Conservation (phyloP, 1,140 invertebrate species). For the Yoshiicerus persimilis region DNA sequence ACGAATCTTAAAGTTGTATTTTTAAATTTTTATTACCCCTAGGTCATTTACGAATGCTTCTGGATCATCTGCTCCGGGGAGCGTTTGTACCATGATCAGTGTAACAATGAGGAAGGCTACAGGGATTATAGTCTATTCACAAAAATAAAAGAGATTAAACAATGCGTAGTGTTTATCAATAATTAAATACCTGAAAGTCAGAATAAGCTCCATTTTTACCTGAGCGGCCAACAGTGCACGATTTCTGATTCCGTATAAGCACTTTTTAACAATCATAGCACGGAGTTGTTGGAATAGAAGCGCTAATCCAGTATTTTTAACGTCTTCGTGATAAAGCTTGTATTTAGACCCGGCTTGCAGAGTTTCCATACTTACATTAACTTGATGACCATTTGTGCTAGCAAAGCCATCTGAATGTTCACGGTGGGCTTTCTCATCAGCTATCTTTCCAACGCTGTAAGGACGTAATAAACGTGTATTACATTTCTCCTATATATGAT, state of each 20-base stretch:
- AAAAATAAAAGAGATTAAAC: not conserved
- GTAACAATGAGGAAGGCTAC: slow-evolving; percentile 43
- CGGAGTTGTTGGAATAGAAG: slow-evolving; percentile 50
- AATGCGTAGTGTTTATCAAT: not conserved
- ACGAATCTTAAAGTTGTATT: too few relatives aligned
- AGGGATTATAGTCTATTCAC: slow-evolving; percentile 39
- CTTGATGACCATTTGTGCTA: not conserved
- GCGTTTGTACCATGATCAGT: slow-evolving; percentile 42
- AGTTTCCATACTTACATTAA: slow-evolving; percentile 33
- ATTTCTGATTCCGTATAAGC: slow-evolving; percentile 52
- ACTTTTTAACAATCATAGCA: slow-evolving; percentile 55
- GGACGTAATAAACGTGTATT: not conserved
- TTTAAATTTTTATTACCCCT: not conserved
- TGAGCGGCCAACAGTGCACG: slow-evolving; percentile 50
- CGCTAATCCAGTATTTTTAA: slow-evolving; percentile 48
- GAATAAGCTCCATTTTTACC: slow-evolving; percentile 15
- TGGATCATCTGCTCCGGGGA: slow-evolving; percentile 25
- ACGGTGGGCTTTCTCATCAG: slow-evolving; percentile 22
- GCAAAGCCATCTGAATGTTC: not conserved
- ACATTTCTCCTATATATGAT: not conserved
- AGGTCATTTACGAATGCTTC: not conserved
- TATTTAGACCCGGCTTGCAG: not conserved
- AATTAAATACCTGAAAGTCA: not conserved
- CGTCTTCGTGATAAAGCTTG: slow-evolving; percentile 33
- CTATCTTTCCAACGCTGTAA: slow-evolving; percentile 27